Conservation (phyloP, 2,888 invertebrate species). For the Drosophila falleni region DNA sequence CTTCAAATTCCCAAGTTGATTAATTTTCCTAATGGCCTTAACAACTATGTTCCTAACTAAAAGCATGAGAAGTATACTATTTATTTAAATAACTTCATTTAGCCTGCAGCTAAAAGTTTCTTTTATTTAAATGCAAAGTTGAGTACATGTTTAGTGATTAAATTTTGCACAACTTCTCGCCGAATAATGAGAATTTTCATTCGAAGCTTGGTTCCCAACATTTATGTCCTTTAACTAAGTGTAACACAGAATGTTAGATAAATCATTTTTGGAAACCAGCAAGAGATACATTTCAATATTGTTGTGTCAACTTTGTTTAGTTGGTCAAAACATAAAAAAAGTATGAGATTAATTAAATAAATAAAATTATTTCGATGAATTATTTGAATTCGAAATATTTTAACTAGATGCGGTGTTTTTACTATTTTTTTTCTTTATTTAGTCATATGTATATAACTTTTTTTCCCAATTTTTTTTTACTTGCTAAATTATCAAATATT, state of each 20-base stretch:
- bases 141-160: not conserved
- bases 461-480: not conserved
- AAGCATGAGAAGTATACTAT: not conserved
- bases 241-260: too few relatives aligned
- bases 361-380: too few relatives aligned
- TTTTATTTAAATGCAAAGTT: not conserved
- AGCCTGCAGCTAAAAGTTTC: not conserved
- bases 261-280: too few relatives aligned
- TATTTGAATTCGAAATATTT: too few relatives aligned
- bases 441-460: too few relatives aligned
- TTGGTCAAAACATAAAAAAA: too few relatives aligned
- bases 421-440: not conserved
- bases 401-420: not conserved
- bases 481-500: not conserved
- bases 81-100: slow-evolving; percentile 2
- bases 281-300: too few relatives aligned
- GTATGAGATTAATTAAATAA: too few relatives aligned
- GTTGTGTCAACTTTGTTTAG: too few relatives aligned
- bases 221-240: too few relatives aligned
- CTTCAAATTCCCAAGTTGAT: slow-evolving; percentile 21
- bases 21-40: slow-evolving; percentile 14
- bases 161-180: not conserved
- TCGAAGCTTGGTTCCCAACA: too few relatives aligned
- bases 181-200: not conserved
- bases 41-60: not conserved